Conservation (phyloP, 2,113 vertebrate species). For the Bothrops jararaca region DNA sequence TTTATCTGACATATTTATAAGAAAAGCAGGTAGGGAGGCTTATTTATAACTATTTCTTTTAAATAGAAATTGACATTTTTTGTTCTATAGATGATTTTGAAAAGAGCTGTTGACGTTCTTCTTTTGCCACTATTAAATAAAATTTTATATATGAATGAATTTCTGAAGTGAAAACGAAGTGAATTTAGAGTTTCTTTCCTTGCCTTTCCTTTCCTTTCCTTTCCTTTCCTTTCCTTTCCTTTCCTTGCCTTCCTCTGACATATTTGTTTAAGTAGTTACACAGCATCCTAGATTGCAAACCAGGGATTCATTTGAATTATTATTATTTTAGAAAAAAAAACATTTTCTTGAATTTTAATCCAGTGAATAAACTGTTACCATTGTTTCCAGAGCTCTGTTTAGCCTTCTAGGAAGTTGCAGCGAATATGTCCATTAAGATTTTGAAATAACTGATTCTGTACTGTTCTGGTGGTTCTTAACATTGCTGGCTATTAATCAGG, state of each 20-base stretch:
- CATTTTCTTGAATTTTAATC: background rate
- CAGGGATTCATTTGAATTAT: background rate
- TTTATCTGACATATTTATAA: constrained; percentile 18
- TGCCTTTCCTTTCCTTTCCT: too few relatives aligned
- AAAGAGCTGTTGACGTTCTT: background rate
- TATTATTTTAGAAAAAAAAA: background rate
- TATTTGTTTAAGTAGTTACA: background rate
- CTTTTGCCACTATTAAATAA: background rate
- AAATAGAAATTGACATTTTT: background rate
- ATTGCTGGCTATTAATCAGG: background rate
- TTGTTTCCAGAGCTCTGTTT: background rate
- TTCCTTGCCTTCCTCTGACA: background rate
- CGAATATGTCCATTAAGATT: background rate
- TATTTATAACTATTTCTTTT: background rate
- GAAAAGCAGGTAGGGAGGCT: background rate
- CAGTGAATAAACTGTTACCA: background rate
- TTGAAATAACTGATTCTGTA: background rate
- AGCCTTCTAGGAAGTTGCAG: background rate
- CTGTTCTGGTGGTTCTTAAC: background rate
- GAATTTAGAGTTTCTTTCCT: background rate
- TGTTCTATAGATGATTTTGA: constrained; percentile 10
- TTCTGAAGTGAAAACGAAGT: background rate
- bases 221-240: background rate
- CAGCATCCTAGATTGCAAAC: background rate
- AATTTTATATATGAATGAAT: background rate